Evolutionary conservation across 2,113 vertebrate genomes (phyloP).

Genomic region (Ctenomys sociabilis): DNA sequence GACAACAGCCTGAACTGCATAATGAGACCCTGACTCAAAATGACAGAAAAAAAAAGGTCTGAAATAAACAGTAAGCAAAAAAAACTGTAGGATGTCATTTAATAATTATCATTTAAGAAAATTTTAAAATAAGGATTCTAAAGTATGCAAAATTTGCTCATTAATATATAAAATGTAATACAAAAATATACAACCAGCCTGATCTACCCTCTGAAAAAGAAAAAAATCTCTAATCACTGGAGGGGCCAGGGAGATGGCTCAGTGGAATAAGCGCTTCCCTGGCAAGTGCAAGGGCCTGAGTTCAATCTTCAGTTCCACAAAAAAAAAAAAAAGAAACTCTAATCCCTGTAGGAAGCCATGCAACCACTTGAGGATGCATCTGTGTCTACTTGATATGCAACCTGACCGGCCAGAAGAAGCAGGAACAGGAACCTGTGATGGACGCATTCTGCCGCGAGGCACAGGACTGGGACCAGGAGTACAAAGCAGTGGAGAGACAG

Average conservation of each 20-base stretch:
- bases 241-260: too few species aligned
- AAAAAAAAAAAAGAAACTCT: background rate
- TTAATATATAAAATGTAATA: conserved; percentile 1
- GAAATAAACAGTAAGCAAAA: background rate
- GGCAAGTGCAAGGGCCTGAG: too few species aligned
- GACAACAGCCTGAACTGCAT: background rate
- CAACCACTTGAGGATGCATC: background rate
- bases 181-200: background rate
- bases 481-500: background rate
- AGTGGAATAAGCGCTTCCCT: too few species aligned
- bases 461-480: background rate
- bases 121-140: background rate
- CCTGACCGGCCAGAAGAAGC: background rate
- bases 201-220: background rate
- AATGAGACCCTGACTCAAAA: background rate
- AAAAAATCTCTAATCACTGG: background rate
- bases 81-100: background rate
- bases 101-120: background rate
- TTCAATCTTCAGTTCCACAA: too few species aligned
- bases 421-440: background rate
- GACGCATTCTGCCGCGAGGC: background rate
- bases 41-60: background rate
- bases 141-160: background rate
- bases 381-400: background rate
- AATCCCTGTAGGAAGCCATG: background rate